Evolutionary conservation across 2,113 vertebrate species (phyloP).

Genomic region (Oceanites oceanicus): DNA sequence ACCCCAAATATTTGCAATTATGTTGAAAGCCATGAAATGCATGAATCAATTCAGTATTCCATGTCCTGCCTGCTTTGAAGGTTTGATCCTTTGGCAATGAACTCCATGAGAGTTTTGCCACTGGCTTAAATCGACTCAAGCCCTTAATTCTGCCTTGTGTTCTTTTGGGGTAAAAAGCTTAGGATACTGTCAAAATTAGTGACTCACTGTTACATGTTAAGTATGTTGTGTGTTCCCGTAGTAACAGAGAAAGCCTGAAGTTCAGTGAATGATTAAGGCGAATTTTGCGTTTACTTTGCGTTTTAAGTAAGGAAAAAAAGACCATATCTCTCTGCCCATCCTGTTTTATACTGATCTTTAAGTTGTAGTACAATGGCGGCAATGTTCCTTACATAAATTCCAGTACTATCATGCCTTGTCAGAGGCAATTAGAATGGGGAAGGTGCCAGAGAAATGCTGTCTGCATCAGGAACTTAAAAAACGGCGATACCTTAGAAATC

Average conservation of each 20-base stretch:
- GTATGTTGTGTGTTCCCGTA: not conserved
- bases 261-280: not conserved
- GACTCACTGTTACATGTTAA: not conserved
- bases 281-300: not conserved
- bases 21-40: not conserved
- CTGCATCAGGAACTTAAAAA: not conserved
- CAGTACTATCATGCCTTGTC: slow-evolving; percentile 8
- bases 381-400: slow-evolving; percentile 11
- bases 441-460: slow-evolving; percentile 21
- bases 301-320: not conserved
- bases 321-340: not conserved
- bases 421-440: not conserved
- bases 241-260: not conserved
- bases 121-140: not conserved
- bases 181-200: not conserved
- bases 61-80: not conserved
- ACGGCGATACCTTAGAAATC: not conserved
- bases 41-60: not conserved
- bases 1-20: not conserved
- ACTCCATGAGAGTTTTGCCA: not conserved
- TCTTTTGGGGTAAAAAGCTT: not conserved
- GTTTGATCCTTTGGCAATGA: not conserved
- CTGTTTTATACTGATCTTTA: not conserved
- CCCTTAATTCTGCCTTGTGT: not conserved
- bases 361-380: not conserved